Evolutionary conservation across 53 echinoderm and acorn worm species (phyloP).

Genomic region (Actinopyga echinites): DNA sequence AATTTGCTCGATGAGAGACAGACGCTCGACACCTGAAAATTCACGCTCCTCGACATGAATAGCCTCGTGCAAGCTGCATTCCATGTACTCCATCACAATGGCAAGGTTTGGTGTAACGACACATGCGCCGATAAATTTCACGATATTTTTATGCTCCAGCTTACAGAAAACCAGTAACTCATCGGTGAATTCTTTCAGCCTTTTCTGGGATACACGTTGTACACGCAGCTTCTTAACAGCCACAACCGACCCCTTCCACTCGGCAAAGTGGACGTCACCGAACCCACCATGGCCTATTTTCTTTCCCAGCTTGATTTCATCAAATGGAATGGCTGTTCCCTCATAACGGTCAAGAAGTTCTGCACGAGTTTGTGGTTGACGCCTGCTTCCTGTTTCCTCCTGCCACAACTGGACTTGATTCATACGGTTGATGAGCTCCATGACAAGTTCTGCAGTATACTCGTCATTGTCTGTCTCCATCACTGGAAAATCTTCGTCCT

Average conservation of each 20-base stretch:
- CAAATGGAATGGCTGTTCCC: constrained; percentile 31
- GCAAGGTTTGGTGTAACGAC: constrained; percentile 55
- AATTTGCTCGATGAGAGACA: constrained; percentile 33
- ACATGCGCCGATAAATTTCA: constrained; percentile 63
- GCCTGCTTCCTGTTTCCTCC: constrained; percentile 13
- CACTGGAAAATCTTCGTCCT: not conserved
- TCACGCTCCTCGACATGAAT: constrained; percentile 43
- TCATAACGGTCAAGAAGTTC: constrained; percentile 35
- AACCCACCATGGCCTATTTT: constrained; percentile 70
- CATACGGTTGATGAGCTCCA: constrained; percentile 38
- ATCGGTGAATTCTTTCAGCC: constrained; percentile 48
- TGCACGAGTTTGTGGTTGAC: not conserved
- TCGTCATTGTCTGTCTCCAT: constrained; percentile 12
- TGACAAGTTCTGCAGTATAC: constrained; percentile 14
- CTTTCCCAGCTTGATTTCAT: constrained; percentile 40
- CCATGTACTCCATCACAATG: constrained; percentile 69
- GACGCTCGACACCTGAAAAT: constrained; percentile 29
- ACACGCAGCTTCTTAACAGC: constrained; percentile 65
- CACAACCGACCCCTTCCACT: constrained; percentile 44
- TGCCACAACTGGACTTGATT: constrained; percentile 37
- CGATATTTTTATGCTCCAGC: constrained; percentile 57
- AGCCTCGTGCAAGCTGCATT: constrained; percentile 59
- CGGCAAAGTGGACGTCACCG: constrained; percentile 55
- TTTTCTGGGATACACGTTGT: constrained; percentile 45
- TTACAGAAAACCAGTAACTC: constrained; percentile 48